Conservation (phyloP, 2,797 vertebrate genomes). For the Diplodus sargus region DNA sequence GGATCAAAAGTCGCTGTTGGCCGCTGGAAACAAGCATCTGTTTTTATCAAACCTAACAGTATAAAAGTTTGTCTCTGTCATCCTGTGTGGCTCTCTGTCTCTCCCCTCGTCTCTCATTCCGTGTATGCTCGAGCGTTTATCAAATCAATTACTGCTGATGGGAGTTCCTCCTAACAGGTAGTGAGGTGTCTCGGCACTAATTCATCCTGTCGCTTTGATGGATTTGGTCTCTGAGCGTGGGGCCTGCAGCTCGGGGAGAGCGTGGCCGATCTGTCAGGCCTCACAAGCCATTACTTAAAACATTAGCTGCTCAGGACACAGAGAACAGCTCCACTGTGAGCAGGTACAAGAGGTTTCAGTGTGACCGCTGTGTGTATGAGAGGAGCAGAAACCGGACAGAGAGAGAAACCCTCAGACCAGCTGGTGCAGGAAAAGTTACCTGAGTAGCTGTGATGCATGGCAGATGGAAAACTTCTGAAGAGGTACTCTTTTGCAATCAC, state of each 20-base stretch:
- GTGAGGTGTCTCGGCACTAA: constrained; percentile 73
- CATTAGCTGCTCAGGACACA: constrained; percentile 62
- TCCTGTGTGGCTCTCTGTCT: neutral
- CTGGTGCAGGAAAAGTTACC: neutral
- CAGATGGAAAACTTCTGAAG: neutral
- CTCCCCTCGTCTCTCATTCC: constrained; percentile 31
- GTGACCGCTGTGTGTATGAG: neutral
- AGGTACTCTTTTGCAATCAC: neutral
- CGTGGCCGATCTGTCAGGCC: constrained; percentile 74
- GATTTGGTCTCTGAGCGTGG: constrained; percentile 66
- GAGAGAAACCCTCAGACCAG: neutral
- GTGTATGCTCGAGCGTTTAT: constrained; percentile 66
- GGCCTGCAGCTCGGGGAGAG: constrained; percentile 34
- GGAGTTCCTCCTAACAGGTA: constrained; percentile 74
- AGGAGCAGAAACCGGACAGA: neutral
- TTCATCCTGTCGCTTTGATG: constrained; percentile 80
- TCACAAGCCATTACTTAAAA: constrained; percentile 79
- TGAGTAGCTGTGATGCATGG: neutral
- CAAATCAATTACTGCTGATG: constrained; percentile 80
- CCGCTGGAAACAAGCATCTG: neutral
- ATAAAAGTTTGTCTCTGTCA: constrained; percentile 11
- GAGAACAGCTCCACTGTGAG: constrained; percentile 16
- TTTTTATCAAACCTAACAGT: constrained; percentile 11
- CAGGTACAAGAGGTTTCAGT: constrained; percentile 9
- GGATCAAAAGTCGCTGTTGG: constrained; percentile 1